phyloP scores from a whole-genome alignment of 2,113 vertebrate genomes.

The Hymenochirus boettgeri region DNA sequence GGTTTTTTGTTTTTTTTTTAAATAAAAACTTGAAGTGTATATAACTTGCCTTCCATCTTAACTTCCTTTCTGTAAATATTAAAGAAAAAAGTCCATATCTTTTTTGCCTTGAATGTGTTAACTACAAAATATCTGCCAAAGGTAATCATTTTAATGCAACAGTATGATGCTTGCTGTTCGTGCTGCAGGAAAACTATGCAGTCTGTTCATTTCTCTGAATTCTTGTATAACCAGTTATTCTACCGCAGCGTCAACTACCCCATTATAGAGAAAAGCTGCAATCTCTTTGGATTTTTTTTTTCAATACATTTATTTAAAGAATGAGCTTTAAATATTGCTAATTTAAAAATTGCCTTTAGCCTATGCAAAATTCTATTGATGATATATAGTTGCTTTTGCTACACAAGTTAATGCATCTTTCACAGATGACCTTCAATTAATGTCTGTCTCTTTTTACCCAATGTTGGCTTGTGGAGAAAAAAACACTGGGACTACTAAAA shows the following conservation, averaged over 20 bases:
- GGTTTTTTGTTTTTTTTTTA: too few relatives aligned
- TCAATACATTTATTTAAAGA: neutral
- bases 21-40: slow-evolving; percentile 23
- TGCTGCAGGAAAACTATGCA: too few relatives aligned
- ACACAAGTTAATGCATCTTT: too few relatives aligned
- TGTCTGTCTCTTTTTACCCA: too few relatives aligned
- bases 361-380: too few relatives aligned
- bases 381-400: too few relatives aligned
- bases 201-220: neutral
- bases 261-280: neutral
- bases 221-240: too few relatives aligned
- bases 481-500: too few relatives aligned
- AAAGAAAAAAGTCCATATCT: neutral
- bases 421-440: too few relatives aligned
- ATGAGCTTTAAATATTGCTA: neutral
- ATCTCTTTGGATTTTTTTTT: neutral
- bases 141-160: neutral
- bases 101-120: slow-evolving; percentile 30
- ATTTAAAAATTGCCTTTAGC: neutral
- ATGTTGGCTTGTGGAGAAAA: too few relatives aligned
- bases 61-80: slow-evolving; percentile 27
- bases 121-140: slow-evolving; percentile 32
- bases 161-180: too few relatives aligned
- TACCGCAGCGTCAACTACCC: too few relatives aligned
- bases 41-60: slow-evolving; percentile 29